phyloP scores from a whole-genome alignment of 2,113 vertebrate species.

The Erythrocercus mccallii region DNA sequence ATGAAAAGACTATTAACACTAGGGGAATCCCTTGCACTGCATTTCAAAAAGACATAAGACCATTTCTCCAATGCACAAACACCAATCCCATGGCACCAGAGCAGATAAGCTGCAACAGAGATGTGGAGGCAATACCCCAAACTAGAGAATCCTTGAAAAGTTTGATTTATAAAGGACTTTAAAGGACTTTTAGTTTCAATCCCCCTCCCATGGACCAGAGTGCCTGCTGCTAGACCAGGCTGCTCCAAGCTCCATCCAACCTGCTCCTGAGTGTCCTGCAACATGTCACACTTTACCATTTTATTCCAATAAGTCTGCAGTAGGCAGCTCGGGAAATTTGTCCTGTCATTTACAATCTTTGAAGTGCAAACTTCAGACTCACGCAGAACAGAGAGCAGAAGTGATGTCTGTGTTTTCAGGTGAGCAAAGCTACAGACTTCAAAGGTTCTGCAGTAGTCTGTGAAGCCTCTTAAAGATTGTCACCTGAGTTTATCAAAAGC shows the following conservation, averaged over 20 bases:
- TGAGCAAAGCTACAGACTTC: slow-evolving; percentile 41
- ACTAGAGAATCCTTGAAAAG: background rate
- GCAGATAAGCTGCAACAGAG: rapidly evolving
- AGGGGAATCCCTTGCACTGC: background rate
- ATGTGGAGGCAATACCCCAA: too few species aligned
- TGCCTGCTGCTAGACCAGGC: background rate
- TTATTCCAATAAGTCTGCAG: background rate
- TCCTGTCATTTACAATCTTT: background rate
- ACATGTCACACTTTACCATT: background rate
- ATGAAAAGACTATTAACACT: background rate
- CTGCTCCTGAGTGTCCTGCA: background rate
- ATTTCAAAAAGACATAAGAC: background rate
- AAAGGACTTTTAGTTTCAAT: background rate
- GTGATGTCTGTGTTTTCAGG: background rate
- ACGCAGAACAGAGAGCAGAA: background rate
- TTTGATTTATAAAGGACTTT: background rate
- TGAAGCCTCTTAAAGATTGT: slow-evolving; percentile 46
- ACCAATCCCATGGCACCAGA: rapidly evolving
- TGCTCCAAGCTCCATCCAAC: background rate
- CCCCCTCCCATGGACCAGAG: background rate
- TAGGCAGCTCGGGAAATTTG: background rate
- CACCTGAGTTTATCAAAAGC: slow-evolving; percentile 35
- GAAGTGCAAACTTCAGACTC: slow-evolving; percentile 20
- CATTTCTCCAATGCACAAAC: background rate
- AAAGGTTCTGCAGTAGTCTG: background rate